Evolutionary conservation across 2,888 invertebrate genomes (phyloP).

Genomic region (Callyntrura guangdongensis): DNA sequence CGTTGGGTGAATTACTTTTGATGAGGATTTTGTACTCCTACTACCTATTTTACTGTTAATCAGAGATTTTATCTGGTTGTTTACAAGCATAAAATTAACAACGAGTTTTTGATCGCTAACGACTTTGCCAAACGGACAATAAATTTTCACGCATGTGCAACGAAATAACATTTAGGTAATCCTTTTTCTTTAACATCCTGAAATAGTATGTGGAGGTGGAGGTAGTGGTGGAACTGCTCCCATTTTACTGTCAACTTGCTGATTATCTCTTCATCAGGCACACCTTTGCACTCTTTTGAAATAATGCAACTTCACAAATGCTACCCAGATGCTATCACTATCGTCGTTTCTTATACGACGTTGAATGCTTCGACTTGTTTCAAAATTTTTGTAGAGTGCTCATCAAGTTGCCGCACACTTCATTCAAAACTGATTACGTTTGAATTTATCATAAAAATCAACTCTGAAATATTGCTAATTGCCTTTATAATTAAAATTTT

Average conservation of each 20-base stretch:
- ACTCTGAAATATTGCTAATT: conserved; percentile 22
- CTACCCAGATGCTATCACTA: not conserved
- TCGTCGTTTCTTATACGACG: not conserved
- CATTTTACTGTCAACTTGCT: conserved; percentile 62
- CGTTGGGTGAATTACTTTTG: conserved; percentile 14
- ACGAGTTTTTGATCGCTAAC: no score
- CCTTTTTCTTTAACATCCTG: not conserved
- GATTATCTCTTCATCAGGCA: conserved; percentile 55
- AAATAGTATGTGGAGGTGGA: conserved; percentile 27
- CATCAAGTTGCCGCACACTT: not conserved
- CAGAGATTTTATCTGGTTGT: conserved; percentile 1
- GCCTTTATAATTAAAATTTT: conserved; percentile 28
- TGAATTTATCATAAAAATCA: conserved; percentile 22
- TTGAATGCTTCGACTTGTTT: not conserved
- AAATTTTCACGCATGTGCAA: not conserved
- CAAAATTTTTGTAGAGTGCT: not conserved
- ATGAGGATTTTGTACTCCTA: not conserved
- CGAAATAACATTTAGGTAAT: not conserved
- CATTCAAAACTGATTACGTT: not conserved
- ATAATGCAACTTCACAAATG: not conserved
- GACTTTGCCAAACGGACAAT: not conserved
- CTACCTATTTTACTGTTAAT: not conserved
- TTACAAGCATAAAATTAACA: not conserved
- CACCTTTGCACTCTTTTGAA: conserved; percentile 39
- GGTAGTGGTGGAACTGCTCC: conserved; percentile 58